These are phyloP conservation scores for Apostichopus leukothele DNA, from an alignment of 53 echinoderm and acorn worm species.

Conservation along the genomic window DNA sequence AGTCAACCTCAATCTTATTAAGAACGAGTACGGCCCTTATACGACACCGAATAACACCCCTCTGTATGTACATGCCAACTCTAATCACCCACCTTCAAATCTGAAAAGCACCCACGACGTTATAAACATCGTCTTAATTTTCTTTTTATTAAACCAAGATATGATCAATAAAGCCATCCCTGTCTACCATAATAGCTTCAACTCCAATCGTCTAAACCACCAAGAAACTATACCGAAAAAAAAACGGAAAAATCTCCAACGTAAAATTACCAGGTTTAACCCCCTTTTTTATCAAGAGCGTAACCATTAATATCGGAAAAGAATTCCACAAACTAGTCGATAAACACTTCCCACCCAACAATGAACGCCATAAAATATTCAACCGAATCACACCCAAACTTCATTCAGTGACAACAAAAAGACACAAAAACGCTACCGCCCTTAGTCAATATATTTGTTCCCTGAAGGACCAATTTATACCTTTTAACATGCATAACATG, in stretches of 20 bases:
- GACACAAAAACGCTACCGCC: not conserved
- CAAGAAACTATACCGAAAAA: not conserved
- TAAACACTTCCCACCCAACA: constrained; percentile 16
- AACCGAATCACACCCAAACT: not conserved
- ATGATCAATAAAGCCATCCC: not conserved
- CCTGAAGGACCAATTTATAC: not conserved
- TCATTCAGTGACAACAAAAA: not conserved
- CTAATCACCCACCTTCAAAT: not conserved
- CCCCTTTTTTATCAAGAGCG: not conserved
- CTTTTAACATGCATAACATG: not conserved
- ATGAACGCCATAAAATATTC: not conserved
- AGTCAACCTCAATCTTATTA: not conserved
- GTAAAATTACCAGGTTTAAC: not conserved
- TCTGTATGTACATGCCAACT: constrained; percentile 25
- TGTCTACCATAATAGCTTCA: not conserved
- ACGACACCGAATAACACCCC: constrained; percentile 4
- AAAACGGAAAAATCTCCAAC: not conserved
- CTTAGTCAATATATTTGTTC: not conserved
- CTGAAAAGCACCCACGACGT: not conserved
- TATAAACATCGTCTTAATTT: not conserved
- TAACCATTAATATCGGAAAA: not conserved
- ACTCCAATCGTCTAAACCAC: not conserved
- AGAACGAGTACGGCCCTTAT: not conserved
- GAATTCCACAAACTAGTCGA: not conserved
- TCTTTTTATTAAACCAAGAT: not conserved